Evolutionary conservation across 2,113 vertebrate genomes (phyloP).

Genomic region (Montifringilla adamsi): DNA sequence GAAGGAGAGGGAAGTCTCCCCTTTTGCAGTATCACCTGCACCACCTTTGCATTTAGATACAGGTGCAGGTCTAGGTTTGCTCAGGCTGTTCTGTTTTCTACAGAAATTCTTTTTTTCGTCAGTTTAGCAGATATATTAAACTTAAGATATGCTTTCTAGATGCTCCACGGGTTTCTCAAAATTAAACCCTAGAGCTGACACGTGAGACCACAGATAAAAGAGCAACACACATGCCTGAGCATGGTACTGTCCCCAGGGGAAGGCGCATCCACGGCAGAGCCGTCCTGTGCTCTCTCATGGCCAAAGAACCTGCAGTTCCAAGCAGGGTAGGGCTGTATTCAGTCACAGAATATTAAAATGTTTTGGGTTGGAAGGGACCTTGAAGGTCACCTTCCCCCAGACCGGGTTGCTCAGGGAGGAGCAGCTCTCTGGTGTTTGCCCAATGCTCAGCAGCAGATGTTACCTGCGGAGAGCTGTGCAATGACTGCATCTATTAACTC

Average conservation of each 20-base stretch:
- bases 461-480: background rate
- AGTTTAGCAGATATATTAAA: background rate
- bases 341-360: background rate
- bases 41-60: fast-evolving
- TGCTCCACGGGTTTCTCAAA: background rate
- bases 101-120: too few relatives aligned
- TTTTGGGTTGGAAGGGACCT: background rate
- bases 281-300: background rate
- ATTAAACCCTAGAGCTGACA: background rate
- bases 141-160: background rate
- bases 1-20: background rate
- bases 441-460: background rate
- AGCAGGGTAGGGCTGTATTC: background rate
- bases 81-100: background rate
- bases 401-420: background rate
- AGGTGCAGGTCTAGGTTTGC: background rate
- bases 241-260: background rate
- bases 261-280: background rate
- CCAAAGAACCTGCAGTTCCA: background rate
- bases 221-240: fast-evolving
- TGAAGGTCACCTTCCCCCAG: background rate
- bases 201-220: background rate
- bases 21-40: too few relatives aligned
- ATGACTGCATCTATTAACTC: background rate
- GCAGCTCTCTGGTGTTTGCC: background rate